These are phyloP conservation scores for Bothrops jararaca DNA, from an alignment of 2,113 vertebrate species.

Conservation along the genomic window DNA sequence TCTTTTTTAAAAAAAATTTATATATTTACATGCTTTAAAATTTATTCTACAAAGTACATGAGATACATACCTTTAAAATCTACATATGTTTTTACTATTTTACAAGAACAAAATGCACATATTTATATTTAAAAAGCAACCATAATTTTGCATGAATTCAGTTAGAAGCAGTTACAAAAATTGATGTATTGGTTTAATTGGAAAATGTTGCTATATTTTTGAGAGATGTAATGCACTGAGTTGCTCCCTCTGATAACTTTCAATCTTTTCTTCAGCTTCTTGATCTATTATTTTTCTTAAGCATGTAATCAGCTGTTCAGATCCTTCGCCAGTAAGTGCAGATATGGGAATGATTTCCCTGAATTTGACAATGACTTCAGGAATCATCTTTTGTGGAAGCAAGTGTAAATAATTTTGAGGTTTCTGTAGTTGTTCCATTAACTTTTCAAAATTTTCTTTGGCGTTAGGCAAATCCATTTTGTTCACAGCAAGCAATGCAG, in stretches of 20 bases:
- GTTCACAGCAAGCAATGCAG: constrained; percentile 87
- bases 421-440: constrained; percentile 78
- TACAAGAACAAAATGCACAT: not conserved
- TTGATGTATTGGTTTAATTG: not conserved
- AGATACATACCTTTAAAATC: not conserved
- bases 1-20: too few species aligned
- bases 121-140: not conserved
- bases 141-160: not conserved
- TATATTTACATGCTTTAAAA: not conserved
- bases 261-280: constrained; percentile 61
- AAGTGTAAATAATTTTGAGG: constrained; percentile 74
- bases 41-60: not conserved
- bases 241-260: constrained; percentile 66
- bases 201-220: not conserved
- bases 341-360: constrained; percentile 84
- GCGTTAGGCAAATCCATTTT: constrained; percentile 94
- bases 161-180: not conserved
- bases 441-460: constrained; percentile 72
- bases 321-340: constrained; percentile 76
- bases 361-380: constrained; percentile 74
- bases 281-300: constrained; percentile 82
- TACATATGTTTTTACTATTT: not conserved
- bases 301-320: constrained; percentile 76
- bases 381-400: constrained; percentile 74
- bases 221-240: constrained; percentile 65